Conservation (phyloP, 2,113 vertebrate genomes). For the Phylloscopus trochiloides region DNA sequence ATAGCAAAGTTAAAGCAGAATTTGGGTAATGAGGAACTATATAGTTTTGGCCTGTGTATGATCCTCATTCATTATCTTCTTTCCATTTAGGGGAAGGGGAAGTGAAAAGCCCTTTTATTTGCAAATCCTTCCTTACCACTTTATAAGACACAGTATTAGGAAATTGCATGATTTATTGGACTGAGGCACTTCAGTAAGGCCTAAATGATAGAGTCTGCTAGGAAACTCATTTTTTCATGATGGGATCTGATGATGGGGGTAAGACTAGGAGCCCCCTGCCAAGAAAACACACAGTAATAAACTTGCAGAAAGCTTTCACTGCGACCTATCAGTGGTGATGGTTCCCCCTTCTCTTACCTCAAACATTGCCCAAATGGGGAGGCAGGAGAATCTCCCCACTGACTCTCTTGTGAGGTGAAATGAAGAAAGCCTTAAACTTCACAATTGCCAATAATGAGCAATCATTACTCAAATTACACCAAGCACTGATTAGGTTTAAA, state of each 20-base stretch:
- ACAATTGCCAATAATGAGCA: constrained; percentile 97
- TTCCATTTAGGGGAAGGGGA: neutral
- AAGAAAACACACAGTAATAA: constrained; percentile 34
- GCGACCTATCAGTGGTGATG: constrained; percentile 16
- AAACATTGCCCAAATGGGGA: constrained; percentile 26
- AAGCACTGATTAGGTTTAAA: constrained; percentile 98
- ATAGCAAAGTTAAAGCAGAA: constrained; percentile 20
- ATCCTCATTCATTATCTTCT: constrained; percentile 54
- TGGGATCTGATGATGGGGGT: constrained; percentile 42
- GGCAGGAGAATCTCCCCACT: constrained; percentile 77
- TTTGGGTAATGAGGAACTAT: constrained; percentile 10
- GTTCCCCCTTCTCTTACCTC: neutral
- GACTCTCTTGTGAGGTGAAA: constrained; percentile 81
- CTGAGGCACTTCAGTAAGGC: constrained; percentile 54
- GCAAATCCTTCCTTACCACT: constrained; percentile 58
- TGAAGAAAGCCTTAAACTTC: constrained; percentile 92
- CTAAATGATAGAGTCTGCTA: constrained; percentile 29
- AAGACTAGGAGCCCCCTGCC: constrained; percentile 26
- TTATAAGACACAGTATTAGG: constrained; percentile 52
- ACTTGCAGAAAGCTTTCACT: constrained; percentile 41
- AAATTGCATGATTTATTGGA: constrained; percentile 70
- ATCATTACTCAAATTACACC: constrained; percentile 99
- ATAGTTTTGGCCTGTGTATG: neutral
- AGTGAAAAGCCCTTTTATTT: constrained; percentile 6
- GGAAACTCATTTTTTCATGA: constrained; percentile 26